Evolutionary conservation across 2,113 vertebrate species (phyloP).

Genomic region (Nerophis lumbriciformis): DNA sequence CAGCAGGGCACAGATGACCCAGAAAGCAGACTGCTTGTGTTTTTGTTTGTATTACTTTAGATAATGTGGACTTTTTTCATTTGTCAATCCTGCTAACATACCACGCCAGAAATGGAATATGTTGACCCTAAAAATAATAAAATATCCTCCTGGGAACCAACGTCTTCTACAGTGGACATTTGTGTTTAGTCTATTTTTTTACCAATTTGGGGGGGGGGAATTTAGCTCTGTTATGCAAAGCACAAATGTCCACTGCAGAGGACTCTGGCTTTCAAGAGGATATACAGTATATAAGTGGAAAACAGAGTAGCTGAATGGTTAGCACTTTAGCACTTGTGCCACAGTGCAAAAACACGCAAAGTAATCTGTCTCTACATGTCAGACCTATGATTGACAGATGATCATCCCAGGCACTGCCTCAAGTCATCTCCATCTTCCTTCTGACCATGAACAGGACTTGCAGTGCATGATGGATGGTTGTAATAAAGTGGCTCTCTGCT

Average conservation of each 20-base stretch:
- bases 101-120: too few relatives aligned
- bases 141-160: too few relatives aligned
- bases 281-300: too few relatives aligned
- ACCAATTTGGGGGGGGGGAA: too few relatives aligned
- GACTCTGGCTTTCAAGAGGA: too few relatives aligned
- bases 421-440: not conserved
- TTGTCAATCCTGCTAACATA: too few relatives aligned
- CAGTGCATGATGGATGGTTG: not conserved
- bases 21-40: not conserved
- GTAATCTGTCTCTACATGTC: not conserved
- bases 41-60: not conserved
- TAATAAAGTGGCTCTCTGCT: not conserved
- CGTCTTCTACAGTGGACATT: too few relatives aligned
- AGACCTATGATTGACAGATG: not conserved
- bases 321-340: not conserved
- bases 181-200: too few relatives aligned
- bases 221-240: too few relatives aligned
- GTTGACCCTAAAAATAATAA: too few relatives aligned
- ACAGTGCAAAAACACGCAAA: not conserved
- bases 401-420: not conserved
- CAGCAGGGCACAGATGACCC: constrained; percentile 17
- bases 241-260: too few relatives aligned
- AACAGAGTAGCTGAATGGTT: not conserved
- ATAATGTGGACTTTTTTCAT: too few relatives aligned
- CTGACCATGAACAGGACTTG: not conserved